Base-by-base conservation (phyloP, 2,113 vertebrate species). In the Agelaius tricolor region DNA sequence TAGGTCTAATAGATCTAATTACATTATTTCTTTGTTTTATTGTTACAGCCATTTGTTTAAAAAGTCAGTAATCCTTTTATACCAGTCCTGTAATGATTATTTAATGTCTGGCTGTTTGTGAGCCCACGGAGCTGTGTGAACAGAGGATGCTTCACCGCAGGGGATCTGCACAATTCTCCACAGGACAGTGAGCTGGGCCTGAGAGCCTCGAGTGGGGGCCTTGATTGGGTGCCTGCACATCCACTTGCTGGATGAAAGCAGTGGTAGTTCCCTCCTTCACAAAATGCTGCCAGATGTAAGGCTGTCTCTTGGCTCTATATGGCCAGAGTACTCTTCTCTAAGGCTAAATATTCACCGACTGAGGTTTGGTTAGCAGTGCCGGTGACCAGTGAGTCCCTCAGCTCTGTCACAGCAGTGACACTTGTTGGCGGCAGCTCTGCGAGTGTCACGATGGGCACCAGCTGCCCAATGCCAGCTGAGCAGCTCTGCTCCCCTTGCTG, bases 31-130 rank as follows among this genome's bases (percentile, higher is more conserved):
- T 91, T 59, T 91, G 30, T 18, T 86, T 87, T 87, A 59, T 77
- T 63, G 68, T 93, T 84, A 27, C 35, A 77, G 41, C 55, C n/a
- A 59, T 96, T 94, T 85, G 74, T 96, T 93, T 80, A 33, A 90
- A 91, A 93, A 87, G 67, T 91, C 84, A 51, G 59, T 86, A 96
- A 88, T 77, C 75, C 82, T 92, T 97, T 97, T 92, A 88, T 95
- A 90, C 59, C 54, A 43, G 75, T 69, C 51, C 82, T 91, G n/a
- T 89, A 94, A 90, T 87, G 84, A 91, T 93, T 91, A 89, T 87
- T 96, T 93, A 73, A 80, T 80, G 63, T 63, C 65, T 88, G 67
- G 21, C 72, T 93, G 67, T 86, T 94, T 67, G 81, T 88, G 82
- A 91, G 47, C 84, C 59, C 19, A 13, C 2, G 0, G 10, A 58